Evolutionary conservation across 2,113 vertebrate species (phyloP).

Genomic region (Terrapene triunguis): DNA sequence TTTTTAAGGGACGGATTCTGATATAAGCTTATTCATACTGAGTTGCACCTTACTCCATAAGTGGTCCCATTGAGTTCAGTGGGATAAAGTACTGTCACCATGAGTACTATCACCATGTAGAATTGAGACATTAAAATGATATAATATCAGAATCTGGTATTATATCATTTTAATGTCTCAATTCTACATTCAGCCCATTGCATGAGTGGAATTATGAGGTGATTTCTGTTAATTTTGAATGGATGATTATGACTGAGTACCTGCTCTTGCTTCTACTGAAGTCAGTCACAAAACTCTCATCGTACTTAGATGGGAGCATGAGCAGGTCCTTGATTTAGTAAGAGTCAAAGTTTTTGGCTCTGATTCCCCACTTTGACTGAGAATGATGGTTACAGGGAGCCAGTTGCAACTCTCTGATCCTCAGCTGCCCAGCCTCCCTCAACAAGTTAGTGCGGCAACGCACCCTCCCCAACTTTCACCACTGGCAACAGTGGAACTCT

Average conservation of each 20-base stretch:
- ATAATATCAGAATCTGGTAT: constrained; percentile 15
- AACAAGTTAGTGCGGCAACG: background rate
- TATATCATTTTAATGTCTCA: background rate
- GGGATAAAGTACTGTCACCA: background rate
- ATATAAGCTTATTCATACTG: rapidly evolving
- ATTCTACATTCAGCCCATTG: constrained; percentile 6
- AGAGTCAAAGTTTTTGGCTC: background rate
- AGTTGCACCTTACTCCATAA: rapidly evolving
- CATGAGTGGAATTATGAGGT: constrained; percentile 27
- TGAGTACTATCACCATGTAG: no score
- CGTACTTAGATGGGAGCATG: background rate
- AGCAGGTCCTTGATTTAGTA: background rate
- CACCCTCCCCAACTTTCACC: background rate
- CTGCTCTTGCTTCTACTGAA: background rate
- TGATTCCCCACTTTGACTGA: background rate
- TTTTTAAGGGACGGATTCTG: background rate
- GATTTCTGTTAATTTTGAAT: constrained; percentile 14
- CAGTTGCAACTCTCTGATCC: background rate
- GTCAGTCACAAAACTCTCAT: background rate
- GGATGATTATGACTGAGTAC: background rate
- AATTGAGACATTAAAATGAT: no score
- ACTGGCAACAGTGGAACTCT: background rate
- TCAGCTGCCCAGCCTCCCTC: background rate
- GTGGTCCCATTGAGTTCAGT: background rate
- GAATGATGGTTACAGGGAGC: background rate